These are phyloP conservation scores for Andrena chrysosceles DNA, from an alignment of 2,888 invertebrate genomes.

Conservation along the genomic window DNA sequence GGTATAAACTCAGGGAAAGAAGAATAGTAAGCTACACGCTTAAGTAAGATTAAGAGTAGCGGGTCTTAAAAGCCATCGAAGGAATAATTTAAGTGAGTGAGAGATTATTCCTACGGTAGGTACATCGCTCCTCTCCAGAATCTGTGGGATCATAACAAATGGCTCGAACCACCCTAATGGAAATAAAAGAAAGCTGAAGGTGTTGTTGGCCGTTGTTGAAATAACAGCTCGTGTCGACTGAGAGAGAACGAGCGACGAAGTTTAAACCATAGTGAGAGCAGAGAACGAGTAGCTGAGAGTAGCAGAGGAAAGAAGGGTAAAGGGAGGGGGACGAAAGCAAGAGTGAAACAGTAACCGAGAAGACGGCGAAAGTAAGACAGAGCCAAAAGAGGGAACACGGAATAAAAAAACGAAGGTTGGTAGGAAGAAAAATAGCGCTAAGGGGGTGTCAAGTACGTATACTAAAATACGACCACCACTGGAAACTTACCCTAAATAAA, in stretches of 20 bases:
- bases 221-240: conserved; percentile 39
- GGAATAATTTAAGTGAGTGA: conserved; percentile 70
- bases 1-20: not conserved
- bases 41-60: not conserved
- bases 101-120: conserved; percentile 60
- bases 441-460: conserved; percentile 65
- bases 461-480: conserved; percentile 40
- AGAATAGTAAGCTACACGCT: not conserved
- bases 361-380: not conserved
- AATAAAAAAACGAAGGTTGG: conserved; percentile 18
- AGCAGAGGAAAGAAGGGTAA: conserved; percentile 1
- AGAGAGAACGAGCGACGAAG: conserved; percentile 20
- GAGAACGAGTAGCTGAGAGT: not conserved
- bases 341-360: conserved; percentile 7
- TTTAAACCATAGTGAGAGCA: conserved; percentile 30
- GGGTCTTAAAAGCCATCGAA: conserved; percentile 54
- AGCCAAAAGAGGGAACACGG: not conserved
- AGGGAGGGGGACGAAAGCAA: conserved; percentile 23
- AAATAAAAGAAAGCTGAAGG: conserved; percentile 70
- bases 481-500: conserved; percentile 77
- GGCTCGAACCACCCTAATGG: conserved; percentile 70
- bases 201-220: conserved; percentile 53
- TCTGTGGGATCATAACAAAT: conserved; percentile 73
- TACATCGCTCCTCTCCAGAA: conserved; percentile 30
- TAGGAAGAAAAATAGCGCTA: conserved; percentile 69